Evolutionary conservation across 2,797 vertebrate genomes (phyloP).

Genomic region (Bradypodion ventrale): DNA sequence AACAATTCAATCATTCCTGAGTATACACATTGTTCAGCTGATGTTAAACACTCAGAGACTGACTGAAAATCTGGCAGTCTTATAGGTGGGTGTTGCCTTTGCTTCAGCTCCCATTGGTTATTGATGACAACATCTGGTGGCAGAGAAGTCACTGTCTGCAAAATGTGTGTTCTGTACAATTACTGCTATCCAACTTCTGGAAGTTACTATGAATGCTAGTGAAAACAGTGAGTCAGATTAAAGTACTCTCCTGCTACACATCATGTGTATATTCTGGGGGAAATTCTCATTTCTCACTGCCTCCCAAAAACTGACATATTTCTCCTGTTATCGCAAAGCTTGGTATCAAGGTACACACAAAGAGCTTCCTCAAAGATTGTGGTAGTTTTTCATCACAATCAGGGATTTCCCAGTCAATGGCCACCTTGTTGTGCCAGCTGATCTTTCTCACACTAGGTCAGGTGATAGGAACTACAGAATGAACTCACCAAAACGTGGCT

Average conservation of each 20-base stretch:
- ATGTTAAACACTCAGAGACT: background rate
- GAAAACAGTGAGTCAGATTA: constrained; percentile 14
- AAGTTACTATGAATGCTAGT: background rate
- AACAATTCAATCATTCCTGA: background rate
- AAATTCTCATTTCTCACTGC: constrained; percentile 6
- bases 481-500: too few relatives aligned
- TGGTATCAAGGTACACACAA: too few relatives aligned
- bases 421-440: too few relatives aligned
- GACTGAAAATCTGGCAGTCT: background rate
- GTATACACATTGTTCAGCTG: background rate
- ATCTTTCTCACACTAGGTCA: too few relatives aligned
- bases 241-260: constrained; percentile 1
- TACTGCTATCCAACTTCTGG: background rate
- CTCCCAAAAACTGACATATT: constrained; percentile 41
- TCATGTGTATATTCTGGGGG: constrained; percentile 12
- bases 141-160: rapidly evolving
- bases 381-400: too few relatives aligned
- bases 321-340: background rate
- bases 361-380: too few relatives aligned
- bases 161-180: background rate
- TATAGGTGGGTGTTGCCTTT: background rate
- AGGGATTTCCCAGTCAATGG: too few relatives aligned
- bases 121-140: background rate
- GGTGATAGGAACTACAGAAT: too few relatives aligned
- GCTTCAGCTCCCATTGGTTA: background rate